phyloP scores from a whole-genome alignment of 1,140 invertebrate species.

The Leptonema lineaticorne region DNA sequence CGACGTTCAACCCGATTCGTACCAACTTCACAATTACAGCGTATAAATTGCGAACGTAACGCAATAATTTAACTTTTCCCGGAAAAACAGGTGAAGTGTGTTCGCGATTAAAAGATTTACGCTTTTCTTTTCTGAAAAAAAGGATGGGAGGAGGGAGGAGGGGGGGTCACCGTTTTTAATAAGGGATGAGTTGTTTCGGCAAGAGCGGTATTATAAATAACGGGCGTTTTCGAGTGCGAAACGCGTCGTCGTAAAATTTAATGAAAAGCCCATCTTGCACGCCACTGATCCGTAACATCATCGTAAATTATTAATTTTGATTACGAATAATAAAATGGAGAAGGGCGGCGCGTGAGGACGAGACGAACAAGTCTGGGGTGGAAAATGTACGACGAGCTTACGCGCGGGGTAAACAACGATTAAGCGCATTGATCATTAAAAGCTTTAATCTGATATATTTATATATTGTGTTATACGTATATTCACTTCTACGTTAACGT shows the following conservation, averaged over 20 bases:
- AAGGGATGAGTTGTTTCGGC: too few relatives aligned
- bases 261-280: background rate
- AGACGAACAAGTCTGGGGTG: too few relatives aligned
- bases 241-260: constrained; percentile 3
- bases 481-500: too few relatives aligned
- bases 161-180: too few relatives aligned
- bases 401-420: background rate
- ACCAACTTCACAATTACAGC: too few relatives aligned
- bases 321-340: too few relatives aligned
- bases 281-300: background rate
- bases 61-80: background rate
- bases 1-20: too few relatives aligned
- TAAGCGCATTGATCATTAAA: background rate
- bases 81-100: background rate
- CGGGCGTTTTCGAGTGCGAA: background rate
- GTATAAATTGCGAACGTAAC: background rate
- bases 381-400: too few relatives aligned
- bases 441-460: background rate
- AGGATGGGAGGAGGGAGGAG: too few relatives aligned
- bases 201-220: constrained; percentile 16
- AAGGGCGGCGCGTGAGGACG: too few relatives aligned
- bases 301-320: constrained; percentile 2
- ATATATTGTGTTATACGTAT: too few relatives aligned
- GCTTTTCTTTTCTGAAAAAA: too few relatives aligned
- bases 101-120: background rate